Percentiles rank a stretch among this genome's conserved stretches.
Conservation (phyloP, 2,113 vertebrate genomes). For the Ophiodon elongatus region DNA sequence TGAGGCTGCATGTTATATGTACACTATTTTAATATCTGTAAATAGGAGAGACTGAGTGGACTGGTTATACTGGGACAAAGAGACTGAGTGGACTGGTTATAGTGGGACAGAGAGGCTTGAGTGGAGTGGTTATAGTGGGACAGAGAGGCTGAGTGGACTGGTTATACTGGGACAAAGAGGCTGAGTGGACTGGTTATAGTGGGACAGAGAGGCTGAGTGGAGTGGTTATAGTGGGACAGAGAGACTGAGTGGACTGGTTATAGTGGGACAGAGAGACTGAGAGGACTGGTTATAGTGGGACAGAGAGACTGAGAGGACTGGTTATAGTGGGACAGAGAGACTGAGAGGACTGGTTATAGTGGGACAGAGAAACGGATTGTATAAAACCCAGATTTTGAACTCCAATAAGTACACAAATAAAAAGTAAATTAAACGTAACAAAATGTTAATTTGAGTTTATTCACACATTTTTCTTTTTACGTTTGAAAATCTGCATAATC, state of each 20-base stretch:
- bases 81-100: neutral
- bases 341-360: neutral
- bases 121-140: neutral
- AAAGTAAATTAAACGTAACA: neutral
- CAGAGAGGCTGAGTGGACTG: neutral
- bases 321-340: neutral
- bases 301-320: neutral
- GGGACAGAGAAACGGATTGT: neutral
- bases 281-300: too few relatives aligned
- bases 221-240: neutral
- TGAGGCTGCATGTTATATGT: too few relatives aligned
- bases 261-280: neutral
- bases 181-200: neutral
- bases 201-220: neutral
- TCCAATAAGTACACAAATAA: neutral
- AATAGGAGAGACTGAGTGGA: neutral
- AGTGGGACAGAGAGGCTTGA: neutral
- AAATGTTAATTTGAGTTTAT: constrained; percentile 70
- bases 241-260: neutral
- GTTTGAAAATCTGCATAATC: constrained; percentile 71
- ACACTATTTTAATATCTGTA: too few relatives aligned
- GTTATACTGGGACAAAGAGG: neutral
- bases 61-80: neutral
- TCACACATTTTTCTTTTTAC: constrained; percentile 65
- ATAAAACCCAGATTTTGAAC: neutral